Evolutionary conservation across 1,140 invertebrate genomes (phyloP).

Genomic region (Camponotus floridanus): DNA sequence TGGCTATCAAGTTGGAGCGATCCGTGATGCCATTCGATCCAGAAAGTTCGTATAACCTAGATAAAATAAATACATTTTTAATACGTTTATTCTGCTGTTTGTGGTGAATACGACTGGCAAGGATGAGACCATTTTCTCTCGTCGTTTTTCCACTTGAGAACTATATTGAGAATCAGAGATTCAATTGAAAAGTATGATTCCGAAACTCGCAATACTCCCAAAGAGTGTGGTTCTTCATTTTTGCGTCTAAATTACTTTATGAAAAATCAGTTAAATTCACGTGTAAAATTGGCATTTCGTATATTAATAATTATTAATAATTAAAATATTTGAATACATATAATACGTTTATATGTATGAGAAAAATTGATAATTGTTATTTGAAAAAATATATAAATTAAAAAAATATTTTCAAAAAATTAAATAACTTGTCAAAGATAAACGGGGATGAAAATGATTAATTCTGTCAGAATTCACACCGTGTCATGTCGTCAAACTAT

Average conservation of each 20-base stretch:
- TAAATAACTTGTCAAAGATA: neutral
- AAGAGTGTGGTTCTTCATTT: neutral
- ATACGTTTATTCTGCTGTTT: neutral
- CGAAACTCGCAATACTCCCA: neutral
- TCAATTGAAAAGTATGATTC: constrained; percentile 7
- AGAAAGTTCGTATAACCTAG: constrained; percentile 73
- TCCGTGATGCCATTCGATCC: constrained; percentile 81
- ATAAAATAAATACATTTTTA: too few relatives aligned
- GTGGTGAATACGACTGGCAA: neutral
- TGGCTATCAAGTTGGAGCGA: constrained; percentile 78
- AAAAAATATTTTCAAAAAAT: neutral
- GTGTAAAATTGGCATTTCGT: neutral
- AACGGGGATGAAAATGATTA: constrained; percentile 11
- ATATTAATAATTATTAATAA: neutral
- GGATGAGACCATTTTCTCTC: neutral
- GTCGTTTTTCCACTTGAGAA: constrained; percentile 16
- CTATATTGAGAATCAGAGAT: neutral
- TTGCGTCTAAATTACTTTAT: neutral
- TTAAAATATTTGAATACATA: too few relatives aligned
- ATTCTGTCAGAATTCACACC: too few relatives aligned
- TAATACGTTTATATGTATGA: neutral
- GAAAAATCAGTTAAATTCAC: neutral
- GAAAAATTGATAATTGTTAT: too few relatives aligned
- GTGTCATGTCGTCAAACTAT: neutral
- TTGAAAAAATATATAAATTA: neutral